These are phyloP conservation scores for Pecten maximus DNA, from an alignment of 2,888 invertebrate species.

Conservation along the genomic window DNA sequence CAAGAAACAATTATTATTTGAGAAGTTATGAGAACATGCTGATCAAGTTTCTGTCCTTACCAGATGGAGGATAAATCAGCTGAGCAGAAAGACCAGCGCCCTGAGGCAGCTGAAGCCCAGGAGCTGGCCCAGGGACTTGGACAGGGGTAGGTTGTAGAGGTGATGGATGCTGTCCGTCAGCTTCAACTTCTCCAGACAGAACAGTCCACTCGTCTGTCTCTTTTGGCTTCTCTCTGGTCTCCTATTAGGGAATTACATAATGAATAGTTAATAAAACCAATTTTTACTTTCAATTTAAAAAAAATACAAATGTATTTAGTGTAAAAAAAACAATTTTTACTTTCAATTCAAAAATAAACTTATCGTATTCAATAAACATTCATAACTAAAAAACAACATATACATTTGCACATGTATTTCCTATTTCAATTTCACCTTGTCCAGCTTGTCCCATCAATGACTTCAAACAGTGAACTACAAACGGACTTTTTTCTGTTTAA, in stretches of 20 bases:
- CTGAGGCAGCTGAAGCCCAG: conserved; percentile 40
- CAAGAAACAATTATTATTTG: no score
- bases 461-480: not conserved
- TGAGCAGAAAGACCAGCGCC: conserved; percentile 37
- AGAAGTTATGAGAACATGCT: not conserved
- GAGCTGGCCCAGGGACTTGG: conserved; percentile 37
- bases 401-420: no score
- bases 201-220: conserved; percentile 62
- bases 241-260: conserved; percentile 42
- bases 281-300: no score
- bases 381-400: not conserved
- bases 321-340: not conserved
- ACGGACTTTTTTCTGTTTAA: not conserved
- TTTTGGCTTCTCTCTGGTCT: conserved; percentile 46
- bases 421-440: not conserved
- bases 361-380: not conserved
- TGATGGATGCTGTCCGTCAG: conserved; percentile 50
- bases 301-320: not conserved
- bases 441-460: not conserved
- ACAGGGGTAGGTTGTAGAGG: conserved; percentile 33
- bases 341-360: no score
- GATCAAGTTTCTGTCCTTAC: conserved; percentile 44
- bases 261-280: not conserved
- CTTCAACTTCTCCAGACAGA: conserved; percentile 43
- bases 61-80: conserved; percentile 61